Percentiles rank a stretch among this genome's conserved stretches.
phyloP scores from a whole-genome alignment of 2,888 invertebrate genomes.

The Polyploca ridens region DNA sequence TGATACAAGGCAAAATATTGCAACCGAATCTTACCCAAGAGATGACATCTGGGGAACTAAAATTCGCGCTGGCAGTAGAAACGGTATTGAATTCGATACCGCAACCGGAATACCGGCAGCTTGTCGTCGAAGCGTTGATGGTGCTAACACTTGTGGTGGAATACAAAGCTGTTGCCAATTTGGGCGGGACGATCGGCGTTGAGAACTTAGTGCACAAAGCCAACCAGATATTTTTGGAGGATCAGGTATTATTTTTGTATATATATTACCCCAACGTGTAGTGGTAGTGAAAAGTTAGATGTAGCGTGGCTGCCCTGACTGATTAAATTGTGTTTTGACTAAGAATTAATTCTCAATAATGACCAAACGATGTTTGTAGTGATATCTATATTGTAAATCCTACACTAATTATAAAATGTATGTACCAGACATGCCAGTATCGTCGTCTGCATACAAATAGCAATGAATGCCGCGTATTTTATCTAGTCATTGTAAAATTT shows the following conservation, averaged over 20 bases:
- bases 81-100: slow-evolving; percentile 98
- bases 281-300: too few species aligned
- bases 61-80: slow-evolving; percentile 99
- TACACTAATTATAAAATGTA: too few species aligned
- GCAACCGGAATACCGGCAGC: slow-evolving; percentile 98
- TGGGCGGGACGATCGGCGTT: slow-evolving; percentile 93
- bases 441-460: too few species aligned
- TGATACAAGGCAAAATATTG: slow-evolving; percentile 95
- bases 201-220: slow-evolving; percentile 97
- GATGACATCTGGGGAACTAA: slow-evolving; percentile 99
- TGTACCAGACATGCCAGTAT: too few species aligned
- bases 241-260: slow-evolving; percentile 93
- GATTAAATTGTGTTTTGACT: too few species aligned
- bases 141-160: slow-evolving; percentile 96
- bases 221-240: slow-evolving; percentile 96
- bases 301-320: too few species aligned
- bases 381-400: too few species aligned
- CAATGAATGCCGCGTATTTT: too few species aligned
- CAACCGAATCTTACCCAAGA: slow-evolving; percentile 98
- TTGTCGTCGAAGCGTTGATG: slow-evolving; percentile 98
- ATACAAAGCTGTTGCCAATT: slow-evolving; percentile 90
- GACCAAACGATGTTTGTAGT: too few species aligned
- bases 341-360: too few species aligned
- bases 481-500: too few species aligned
- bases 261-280: too few species aligned